phyloP scores from a whole-genome alignment of 2,797 vertebrate species.

The Menidia menidia region DNA sequence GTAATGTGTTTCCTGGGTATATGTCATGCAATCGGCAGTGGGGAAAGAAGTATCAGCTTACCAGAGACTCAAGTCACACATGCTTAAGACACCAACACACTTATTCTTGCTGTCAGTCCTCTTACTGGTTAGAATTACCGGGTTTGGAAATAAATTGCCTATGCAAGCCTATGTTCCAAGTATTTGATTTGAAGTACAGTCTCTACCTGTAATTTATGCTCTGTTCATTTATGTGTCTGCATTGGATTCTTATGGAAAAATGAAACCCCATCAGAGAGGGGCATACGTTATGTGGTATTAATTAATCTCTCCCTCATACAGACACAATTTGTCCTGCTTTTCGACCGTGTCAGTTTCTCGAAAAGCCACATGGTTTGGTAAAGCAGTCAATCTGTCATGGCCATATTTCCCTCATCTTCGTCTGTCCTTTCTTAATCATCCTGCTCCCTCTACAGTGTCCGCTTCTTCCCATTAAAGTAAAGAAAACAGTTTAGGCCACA shows the following conservation, averaged over 20 bases:
- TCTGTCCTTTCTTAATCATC: conserved; percentile 13
- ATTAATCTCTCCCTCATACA: conserved; percentile 48
- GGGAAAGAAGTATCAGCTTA: conserved; percentile 59
- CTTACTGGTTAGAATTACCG: conserved; percentile 65
- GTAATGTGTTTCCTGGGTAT: conserved; percentile 64
- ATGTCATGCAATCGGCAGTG: conserved; percentile 59
- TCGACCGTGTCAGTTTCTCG: not conserved
- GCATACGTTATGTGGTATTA: conserved; percentile 57
- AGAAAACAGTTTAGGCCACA: conserved; percentile 76
- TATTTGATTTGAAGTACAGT: conserved; percentile 61
- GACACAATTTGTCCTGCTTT: conserved; percentile 11
- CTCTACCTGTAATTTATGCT: conserved; percentile 58
- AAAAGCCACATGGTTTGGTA: conserved; percentile 46
- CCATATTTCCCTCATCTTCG: conserved; percentile 40
- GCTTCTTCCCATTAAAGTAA: conserved; percentile 44
- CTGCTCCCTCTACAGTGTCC: conserved; percentile 9
- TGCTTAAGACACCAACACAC: conserved; percentile 39
- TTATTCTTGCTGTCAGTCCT: conserved; percentile 43
- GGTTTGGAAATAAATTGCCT: conserved; percentile 60
- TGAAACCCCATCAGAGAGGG: conserved; percentile 60
- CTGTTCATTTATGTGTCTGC: conserved; percentile 64
- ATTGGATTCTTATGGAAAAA: conserved; percentile 57
- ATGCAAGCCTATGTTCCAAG: conserved; percentile 38
- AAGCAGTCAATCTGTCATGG: conserved; percentile 33
- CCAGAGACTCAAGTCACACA: conserved; percentile 58